These are phyloP conservation scores for Lysandra bellargus DNA, from an alignment of 2,888 invertebrate species.

Conservation along the genomic window DNA sequence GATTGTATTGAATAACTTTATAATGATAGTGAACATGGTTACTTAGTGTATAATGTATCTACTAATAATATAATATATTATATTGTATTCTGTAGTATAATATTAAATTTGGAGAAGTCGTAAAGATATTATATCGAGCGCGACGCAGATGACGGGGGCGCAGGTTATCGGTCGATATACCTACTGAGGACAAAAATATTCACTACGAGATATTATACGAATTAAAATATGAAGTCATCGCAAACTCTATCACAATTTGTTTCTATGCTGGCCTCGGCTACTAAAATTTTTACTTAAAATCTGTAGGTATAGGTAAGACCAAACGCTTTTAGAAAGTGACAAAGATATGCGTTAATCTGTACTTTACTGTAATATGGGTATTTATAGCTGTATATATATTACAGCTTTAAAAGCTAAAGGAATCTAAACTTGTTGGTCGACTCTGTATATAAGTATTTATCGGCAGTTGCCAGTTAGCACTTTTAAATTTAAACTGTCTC, in stretches of 20 bases:
- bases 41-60: background rate
- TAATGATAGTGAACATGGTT: too few relatives aligned
- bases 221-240: background rate
- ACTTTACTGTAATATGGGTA: too few relatives aligned
- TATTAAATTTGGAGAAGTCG: slow-evolving; percentile 44
- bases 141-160: slow-evolving; percentile 50
- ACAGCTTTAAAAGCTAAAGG: too few relatives aligned
- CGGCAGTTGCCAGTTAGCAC: background rate
- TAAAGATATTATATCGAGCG: slow-evolving; percentile 41
- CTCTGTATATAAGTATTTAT: background rate
- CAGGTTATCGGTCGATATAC: slow-evolving; percentile 59
- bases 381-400: too few relatives aligned
- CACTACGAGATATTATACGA: background rate
- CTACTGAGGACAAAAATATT: slow-evolving; percentile 53
- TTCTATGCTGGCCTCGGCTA: background rate
- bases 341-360: too few relatives aligned
- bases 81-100: background rate
- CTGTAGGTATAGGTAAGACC: too few relatives aligned
- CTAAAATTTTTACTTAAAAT: background rate
- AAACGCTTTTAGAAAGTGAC: too few relatives aligned
- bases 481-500: background rate
- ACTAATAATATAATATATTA: too few relatives aligned
- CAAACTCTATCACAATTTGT: background rate
- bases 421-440: too few relatives aligned
- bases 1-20: background rate